phyloP scores from a whole-genome alignment of 2,797 vertebrate genomes.

The Trachurus trachurus region DNA sequence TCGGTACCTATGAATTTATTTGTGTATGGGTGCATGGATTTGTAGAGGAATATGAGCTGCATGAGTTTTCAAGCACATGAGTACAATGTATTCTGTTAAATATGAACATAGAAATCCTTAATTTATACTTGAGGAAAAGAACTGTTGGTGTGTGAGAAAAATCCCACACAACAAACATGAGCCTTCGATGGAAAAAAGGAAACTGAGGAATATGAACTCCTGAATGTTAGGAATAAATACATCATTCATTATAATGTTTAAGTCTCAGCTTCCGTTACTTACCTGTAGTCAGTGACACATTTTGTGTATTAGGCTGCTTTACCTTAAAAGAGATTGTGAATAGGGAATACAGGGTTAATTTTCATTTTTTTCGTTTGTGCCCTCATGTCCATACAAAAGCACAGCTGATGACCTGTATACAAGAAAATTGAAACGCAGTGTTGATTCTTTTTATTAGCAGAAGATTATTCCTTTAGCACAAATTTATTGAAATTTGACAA shows the following conservation, averaged over 20 bases:
- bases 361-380: not conserved
- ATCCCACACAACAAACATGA: not conserved
- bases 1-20: not conserved
- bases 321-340: not conserved
- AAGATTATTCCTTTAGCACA: too few relatives aligned
- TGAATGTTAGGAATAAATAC: not conserved
- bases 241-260: not conserved
- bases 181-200: not conserved
- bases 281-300: not conserved
- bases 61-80: not conserved
- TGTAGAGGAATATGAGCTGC: not conserved
- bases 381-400: not conserved
- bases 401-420: not conserved
- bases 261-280: too few relatives aligned
- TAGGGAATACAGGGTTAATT: not conserved
- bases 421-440: not conserved
- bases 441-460: not conserved
- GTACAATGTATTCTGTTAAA: not conserved
- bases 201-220: not conserved
- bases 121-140: not conserved
- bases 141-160: not conserved
- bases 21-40: not conserved
- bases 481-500: not conserved
- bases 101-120: slow-evolving; percentile 3
- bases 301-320: not conserved